Conservation (phyloP, 2,888 invertebrate species). For the Uropetala carovei region DNA sequence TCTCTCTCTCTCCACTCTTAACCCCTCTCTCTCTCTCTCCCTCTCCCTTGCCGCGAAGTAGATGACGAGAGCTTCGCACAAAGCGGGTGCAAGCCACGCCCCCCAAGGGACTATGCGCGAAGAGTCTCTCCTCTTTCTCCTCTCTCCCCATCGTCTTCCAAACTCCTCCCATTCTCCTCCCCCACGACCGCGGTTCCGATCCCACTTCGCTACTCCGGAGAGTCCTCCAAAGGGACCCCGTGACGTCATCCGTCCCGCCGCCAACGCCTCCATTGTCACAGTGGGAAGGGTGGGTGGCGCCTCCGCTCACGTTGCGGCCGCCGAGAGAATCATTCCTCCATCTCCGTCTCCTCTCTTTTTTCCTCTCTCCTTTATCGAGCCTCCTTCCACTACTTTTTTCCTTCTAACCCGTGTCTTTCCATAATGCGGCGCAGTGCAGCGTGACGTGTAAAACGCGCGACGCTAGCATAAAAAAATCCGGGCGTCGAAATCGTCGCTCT, state of each 20-base stretch:
- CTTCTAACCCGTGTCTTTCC: conserved; percentile 15
- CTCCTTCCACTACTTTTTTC: neutral
- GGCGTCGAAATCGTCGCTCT: no score
- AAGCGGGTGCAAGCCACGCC: conserved; percentile 60
- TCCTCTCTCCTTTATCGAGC: neutral
- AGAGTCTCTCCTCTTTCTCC: neutral
- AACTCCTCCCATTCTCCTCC: neutral
- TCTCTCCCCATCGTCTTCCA: neutral
- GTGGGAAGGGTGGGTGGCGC: conserved; percentile 21
- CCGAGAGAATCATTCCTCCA: neutral
- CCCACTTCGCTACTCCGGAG: neutral
- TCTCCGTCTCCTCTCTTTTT: neutral
- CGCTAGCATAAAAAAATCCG: neutral
- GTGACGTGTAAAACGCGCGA: neutral
- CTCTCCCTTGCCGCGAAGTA: neutral
- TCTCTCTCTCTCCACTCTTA: neutral
- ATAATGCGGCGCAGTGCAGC: conserved; percentile 17
- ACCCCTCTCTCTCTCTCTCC: neutral
- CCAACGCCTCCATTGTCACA: conserved; percentile 49
- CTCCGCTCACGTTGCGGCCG: conserved; percentile 1
- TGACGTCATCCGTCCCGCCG: conserved; percentile 56
- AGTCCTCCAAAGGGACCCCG: conserved; percentile 13
- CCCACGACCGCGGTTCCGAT: conserved; percentile 1
- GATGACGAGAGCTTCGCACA: conserved; percentile 40
- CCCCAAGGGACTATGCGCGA: conserved; percentile 25